Percentiles rank a stretch among this genome's conserved stretches.
phyloP scores from a whole-genome alignment of 2,113 vertebrate genomes.

The Ochotona curzoniae region DNA sequence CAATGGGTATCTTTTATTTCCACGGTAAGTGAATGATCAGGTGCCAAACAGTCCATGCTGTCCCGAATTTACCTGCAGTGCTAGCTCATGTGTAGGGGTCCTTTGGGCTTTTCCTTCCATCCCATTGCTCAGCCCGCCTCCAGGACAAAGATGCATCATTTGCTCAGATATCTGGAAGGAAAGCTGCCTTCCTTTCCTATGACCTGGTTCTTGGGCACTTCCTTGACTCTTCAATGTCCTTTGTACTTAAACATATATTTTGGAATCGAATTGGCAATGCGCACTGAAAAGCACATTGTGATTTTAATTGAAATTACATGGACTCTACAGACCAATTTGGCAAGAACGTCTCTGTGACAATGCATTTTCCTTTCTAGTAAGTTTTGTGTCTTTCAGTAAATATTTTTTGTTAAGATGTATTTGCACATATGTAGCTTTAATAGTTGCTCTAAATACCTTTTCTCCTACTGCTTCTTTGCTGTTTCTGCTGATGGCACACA shows the following conservation, averaged over 20 bases:
- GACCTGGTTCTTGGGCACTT: background rate
- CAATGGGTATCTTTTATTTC: background rate
- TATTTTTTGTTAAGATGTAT: background rate
- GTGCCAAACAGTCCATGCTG: background rate
- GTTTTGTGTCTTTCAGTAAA: background rate
- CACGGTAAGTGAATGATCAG: background rate
- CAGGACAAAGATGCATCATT: background rate
- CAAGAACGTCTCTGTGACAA: constrained; percentile 13
- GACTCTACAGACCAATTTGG: background rate
- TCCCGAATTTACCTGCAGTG: background rate
- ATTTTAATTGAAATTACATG: constrained; percentile 37
- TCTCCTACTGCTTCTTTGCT: background rate
- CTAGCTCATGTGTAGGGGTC: background rate
- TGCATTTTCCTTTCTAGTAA: background rate
- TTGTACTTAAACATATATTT: background rate
- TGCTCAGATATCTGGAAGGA: background rate
- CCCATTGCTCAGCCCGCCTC: background rate
- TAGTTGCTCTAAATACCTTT: background rate
- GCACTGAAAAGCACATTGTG: background rate
- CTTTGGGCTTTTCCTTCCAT: background rate
- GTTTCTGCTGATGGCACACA: background rate
- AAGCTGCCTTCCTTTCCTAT: background rate
- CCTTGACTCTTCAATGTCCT: background rate
- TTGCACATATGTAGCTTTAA: background rate
- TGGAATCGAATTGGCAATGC: background rate